Evolutionary conservation across 2,113 vertebrate genomes (phyloP), one percentile per base, ranked within the genome.

Genomic region (Epinephelus cyanopodus): DNA sequence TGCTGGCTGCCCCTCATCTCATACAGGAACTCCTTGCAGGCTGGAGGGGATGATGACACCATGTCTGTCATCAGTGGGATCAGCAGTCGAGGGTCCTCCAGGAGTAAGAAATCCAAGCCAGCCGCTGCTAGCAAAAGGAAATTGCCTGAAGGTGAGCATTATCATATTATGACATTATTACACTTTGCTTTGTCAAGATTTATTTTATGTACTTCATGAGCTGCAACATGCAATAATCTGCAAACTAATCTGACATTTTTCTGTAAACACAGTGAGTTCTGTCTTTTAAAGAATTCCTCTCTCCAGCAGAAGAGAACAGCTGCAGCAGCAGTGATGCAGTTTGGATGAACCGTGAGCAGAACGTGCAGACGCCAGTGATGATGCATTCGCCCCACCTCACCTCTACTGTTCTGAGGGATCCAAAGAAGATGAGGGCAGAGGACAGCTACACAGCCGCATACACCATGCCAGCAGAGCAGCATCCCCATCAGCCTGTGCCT

Each of bases 1-100:
- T 98, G 98, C 91, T 99, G 98, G 98, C 96, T 99, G 77, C 98
- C 98, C 19, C 96, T 99, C 90, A 99, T 99, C 95, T 98, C 98
- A 52, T 99, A 99, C 91, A 92, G 98, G 90, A 99, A 99, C 92
- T 99, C 98, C 52, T 94, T 99, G 78, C 95, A 98, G 94, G 96
- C 96, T 48, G 97, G 97, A 75, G 96, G 95, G 3, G 98, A 99
- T 63, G 98, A 99, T 74, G 98, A 99, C 85, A 98, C 97, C 25
- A 96, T 99, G 96, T 99, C 98, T 45, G 97, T 99, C 60, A 96
- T 98, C 68, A 99, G 98, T 86, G 97, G 98, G 54, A 97, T 97
- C 91, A 99, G 97, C 86, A 97, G 97, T 92, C 94, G 97, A 73
- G 97, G 97, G 14, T 98, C 95, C 75, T 92, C 97, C 73, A 95